These are phyloP conservation scores for Thumatha senex DNA, from an alignment of 2,888 invertebrate species.

Conservation along the genomic window DNA sequence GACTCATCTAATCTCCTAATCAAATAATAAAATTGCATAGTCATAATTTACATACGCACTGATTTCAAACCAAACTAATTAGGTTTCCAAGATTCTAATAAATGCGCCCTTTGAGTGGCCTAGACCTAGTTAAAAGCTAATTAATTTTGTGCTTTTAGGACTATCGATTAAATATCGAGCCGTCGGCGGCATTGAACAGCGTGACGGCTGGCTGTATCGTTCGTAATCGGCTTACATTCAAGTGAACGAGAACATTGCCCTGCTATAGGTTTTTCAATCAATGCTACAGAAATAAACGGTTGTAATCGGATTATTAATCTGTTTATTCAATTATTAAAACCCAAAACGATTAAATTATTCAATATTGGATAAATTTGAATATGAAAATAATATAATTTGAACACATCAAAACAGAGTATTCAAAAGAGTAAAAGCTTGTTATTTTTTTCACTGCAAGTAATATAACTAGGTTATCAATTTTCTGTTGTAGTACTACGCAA, in stretches of 20 bases:
- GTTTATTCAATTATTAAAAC: background rate
- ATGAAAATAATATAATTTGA: background rate
- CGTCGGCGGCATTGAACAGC: background rate
- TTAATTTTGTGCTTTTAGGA: background rate
- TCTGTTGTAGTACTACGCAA: too few relatives aligned
- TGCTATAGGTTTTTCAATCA: too few relatives aligned
- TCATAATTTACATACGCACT: too few relatives aligned
- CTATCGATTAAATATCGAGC: background rate
- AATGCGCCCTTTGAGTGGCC: conserved; percentile 9
- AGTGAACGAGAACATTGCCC: too few relatives aligned
- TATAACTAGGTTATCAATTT: too few relatives aligned
- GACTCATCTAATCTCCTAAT: too few relatives aligned
- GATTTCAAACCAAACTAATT: too few relatives aligned
- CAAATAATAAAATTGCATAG: too few relatives aligned
- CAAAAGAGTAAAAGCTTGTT: too few relatives aligned
- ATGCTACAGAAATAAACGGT: conserved; percentile 5
- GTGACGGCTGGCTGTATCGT: background rate
- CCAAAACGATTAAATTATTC: background rate
- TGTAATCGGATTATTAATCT: conserved; percentile 8
- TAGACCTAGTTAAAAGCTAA: background rate
- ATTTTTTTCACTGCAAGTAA: too few relatives aligned
- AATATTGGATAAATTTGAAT: background rate
- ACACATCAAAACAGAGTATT: too few relatives aligned
- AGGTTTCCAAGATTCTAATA: too few relatives aligned
- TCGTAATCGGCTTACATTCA: conserved; percentile 7